Conservation (phyloP, 2,113 vertebrate species). For the Centropus bengalensis region DNA sequence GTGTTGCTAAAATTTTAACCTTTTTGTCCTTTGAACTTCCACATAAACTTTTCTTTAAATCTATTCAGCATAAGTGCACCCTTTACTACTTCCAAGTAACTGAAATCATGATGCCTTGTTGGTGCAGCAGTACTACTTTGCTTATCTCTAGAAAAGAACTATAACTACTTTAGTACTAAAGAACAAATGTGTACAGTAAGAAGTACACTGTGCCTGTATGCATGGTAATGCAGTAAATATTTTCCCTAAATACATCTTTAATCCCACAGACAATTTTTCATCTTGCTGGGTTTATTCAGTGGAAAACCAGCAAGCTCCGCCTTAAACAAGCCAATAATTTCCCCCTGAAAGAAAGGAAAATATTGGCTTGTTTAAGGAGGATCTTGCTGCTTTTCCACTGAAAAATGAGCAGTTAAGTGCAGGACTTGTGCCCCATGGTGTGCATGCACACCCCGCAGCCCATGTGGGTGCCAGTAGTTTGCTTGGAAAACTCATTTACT, state of each 20-base stretch:
- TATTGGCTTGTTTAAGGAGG: no score
- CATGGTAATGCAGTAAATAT: rapidly evolving
- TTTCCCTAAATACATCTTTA: not conserved
- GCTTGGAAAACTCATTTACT: not conserved
- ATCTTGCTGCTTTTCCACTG: no score
- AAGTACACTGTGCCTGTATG: rapidly evolving
- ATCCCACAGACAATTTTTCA: not conserved
- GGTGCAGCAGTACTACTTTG: not conserved
- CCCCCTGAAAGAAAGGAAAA: not conserved
- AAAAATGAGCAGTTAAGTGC: not conserved
- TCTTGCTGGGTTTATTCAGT: not conserved
- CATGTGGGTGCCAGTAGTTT: not conserved
- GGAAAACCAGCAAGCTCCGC: not conserved
- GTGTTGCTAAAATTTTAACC: not conserved
- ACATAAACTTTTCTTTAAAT: not conserved
- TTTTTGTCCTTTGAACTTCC: not conserved
- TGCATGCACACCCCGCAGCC: rapidly evolving
- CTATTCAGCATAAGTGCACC: rapidly evolving
- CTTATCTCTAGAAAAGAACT: not conserved
- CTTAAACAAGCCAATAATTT: not conserved
- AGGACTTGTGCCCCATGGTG: rapidly evolving
- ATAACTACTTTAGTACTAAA: not conserved
- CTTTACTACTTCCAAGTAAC: not conserved
- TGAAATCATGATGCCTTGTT: not conserved
- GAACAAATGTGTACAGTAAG: not conserved